Evolutionary conservation across 2,113 vertebrate species (phyloP), one percentile per base, ranked within the genome.

Genomic region (Accipiter virgatus): DNA sequence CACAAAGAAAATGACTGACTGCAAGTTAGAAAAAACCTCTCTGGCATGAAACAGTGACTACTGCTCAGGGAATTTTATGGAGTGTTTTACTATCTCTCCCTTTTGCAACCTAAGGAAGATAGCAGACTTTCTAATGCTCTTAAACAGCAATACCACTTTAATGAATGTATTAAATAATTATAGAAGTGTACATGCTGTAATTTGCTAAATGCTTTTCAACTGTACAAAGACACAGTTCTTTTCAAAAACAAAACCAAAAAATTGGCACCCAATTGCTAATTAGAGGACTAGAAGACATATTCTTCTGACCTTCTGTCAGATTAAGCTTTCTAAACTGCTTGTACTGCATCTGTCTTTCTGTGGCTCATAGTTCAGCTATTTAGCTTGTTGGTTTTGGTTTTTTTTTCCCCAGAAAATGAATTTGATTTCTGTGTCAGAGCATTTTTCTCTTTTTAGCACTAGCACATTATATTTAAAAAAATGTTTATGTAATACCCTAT

Each of bases 91-190:
- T 82, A n/a, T 59, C 52, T 65, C 38, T 52, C 77, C 11, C 27
- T 55, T 94, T 48, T 56, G 56, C 48, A 90, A 14, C 17, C 52
- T 72, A 50, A 48, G 62, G 34, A 85, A 87, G 62, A 80, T 6
- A 82, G 34, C 9, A 85, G 61, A 31, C 22, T 85, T 85, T 53
- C 26, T 65, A 72, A 65, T 13, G 27, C 7, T 63, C 88, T 88
- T 47, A 86, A 86, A 93, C 61, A 80, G 52, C 31, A 89, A 63
- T 45, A 50, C 3, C 13, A 58, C 79, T 89, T 93, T 86, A 53
- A 81, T 73, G n/a, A 93, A 68, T 22, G 31, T 36, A 87, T 95
- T 68, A 89, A 86, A 81, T 70, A 93, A 84, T 92, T 83, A 90
- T 40, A 45, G 17, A 13, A 40, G 6, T 48, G 48, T 53, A 72